Evolutionary conservation across 2,888 invertebrate genomes (phyloP), one percentile per base, ranked within the genome.

Genomic region (Asteroscopus sphinx): DNA sequence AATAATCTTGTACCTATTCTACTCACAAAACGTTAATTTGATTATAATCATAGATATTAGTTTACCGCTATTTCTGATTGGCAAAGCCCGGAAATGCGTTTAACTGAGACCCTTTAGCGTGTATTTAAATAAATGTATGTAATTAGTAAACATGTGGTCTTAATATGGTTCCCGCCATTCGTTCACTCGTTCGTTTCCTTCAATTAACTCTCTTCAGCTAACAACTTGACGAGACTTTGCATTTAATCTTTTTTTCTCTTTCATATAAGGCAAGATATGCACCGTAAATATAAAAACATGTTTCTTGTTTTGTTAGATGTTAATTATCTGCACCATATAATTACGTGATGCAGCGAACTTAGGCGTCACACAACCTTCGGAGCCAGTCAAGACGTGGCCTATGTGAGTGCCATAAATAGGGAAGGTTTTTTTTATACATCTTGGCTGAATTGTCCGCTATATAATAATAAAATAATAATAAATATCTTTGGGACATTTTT

Each of bases 311-410:
- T 7, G 28, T 51, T 37, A 36, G 57, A 64, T 36, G 37, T n/a
- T 59, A 58, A 65, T 65, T 48, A 53, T 30, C 25, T 11, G 25
- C 45, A 41, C 45, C 63, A 45, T 64, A 57, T 35, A 41, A 64
- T 58, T 69, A 67, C 33, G 33, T 9, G 41, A 62, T 21, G 32
- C 21, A 21, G 21, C 21, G 21, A 21, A 51, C 51, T 47, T 30
- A 44, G 9, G 8, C 33, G 30, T n/a, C 4, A n/a, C 7, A 6
- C 26, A 63, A 21, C 47, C 66, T 57, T 63, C 32, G 11, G 11
- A 69, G 52, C 65, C 52, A 47, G 52, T 57, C 28, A 9, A 6
- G 33, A 26, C 8, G 51, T 32, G 28, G 30, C 8, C 8, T 69
- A 57, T 57, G 57, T 2, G 39, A 15, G 13, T 57, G 28, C 11